Conservation (phyloP, 1,140 invertebrate species). For the Megathymus violae region DNA sequence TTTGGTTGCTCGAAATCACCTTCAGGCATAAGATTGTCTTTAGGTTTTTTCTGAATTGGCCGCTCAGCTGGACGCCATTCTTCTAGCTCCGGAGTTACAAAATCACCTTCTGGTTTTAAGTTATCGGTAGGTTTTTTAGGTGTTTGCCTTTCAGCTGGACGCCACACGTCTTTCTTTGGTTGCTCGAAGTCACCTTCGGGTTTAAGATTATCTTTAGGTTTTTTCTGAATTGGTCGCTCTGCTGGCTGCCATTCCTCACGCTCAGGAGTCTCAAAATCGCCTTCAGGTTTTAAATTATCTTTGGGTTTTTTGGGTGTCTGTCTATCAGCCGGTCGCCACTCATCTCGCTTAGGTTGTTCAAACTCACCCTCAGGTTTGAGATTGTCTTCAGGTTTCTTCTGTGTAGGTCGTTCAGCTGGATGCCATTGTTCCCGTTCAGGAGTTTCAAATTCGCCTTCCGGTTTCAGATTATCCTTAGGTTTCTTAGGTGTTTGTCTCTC, state of each 20-base stretch:
- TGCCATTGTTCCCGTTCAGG: constrained; percentile 76
- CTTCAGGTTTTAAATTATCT: constrained; percentile 84
- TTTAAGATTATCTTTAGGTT: constrained; percentile 82
- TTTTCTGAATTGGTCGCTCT: constrained; percentile 74
- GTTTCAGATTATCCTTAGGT: constrained; percentile 64
- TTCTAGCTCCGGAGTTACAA: constrained; percentile 77
- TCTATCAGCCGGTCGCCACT: constrained; percentile 75
- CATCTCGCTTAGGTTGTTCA: constrained; percentile 61
- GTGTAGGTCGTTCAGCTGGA: constrained; percentile 65
- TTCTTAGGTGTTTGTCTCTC: constrained; percentile 73
- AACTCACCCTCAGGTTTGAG: constrained; percentile 84
- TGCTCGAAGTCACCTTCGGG: constrained; percentile 84
- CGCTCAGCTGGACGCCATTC: constrained; percentile 82
- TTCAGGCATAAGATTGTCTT: constrained; percentile 74
- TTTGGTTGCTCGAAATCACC: constrained; percentile 82
- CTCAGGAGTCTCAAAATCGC: constrained; percentile 83
- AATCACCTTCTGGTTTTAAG: constrained; percentile 84
- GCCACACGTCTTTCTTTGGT: constrained; percentile 62
- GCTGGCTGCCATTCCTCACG: constrained; percentile 74
- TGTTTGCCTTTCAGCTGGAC: constrained; percentile 81
- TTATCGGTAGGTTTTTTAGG: constrained; percentile 77
- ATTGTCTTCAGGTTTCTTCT: constrained; percentile 80
- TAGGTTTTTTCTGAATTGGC: constrained; percentile 70
- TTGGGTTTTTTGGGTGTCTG: constrained; percentile 60
- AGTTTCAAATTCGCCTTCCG: constrained; percentile 83